These are phyloP conservation scores for Sebastes dallii DNA, from an alignment of 2,797 vertebrate species.

Conservation along the genomic window DNA sequence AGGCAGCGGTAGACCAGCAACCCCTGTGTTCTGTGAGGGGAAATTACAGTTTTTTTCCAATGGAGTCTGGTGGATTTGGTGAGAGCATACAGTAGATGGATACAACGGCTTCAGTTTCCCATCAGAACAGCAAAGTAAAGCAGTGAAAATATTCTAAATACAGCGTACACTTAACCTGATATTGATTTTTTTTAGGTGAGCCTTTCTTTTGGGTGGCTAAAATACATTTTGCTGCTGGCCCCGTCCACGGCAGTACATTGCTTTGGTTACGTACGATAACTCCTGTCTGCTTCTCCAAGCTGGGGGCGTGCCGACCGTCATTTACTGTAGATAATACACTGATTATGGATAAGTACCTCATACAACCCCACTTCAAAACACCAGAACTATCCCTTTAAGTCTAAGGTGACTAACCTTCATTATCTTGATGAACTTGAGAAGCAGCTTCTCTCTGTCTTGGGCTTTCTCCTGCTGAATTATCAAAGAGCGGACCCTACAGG, in stretches of 20 bases:
- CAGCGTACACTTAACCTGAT: background rate
- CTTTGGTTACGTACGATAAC: too few species aligned
- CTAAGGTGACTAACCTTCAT: constrained; percentile 89
- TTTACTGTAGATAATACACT: background rate
- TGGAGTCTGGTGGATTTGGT: too few species aligned
- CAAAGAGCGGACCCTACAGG: constrained; percentile 95
- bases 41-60: too few species aligned
- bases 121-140: background rate
- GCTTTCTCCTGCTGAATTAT: constrained; percentile 99
- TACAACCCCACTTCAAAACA: too few species aligned
- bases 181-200: background rate
- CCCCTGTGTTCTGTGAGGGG: too few species aligned
- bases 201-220: background rate
- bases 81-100: too few species aligned
- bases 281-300: background rate
- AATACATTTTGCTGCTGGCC: accelerated
- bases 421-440: constrained; percentile 99
- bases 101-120: background rate
- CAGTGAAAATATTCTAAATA: background rate
- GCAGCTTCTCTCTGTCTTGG: constrained; percentile 95
- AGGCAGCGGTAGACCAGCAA: too few species aligned
- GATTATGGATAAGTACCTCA: background rate
- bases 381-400: background rate
- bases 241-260: too few species aligned
- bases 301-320: background rate